phyloP scores from a whole-genome alignment of 1,140 invertebrate genomes.

The Adelges cooleyi region DNA sequence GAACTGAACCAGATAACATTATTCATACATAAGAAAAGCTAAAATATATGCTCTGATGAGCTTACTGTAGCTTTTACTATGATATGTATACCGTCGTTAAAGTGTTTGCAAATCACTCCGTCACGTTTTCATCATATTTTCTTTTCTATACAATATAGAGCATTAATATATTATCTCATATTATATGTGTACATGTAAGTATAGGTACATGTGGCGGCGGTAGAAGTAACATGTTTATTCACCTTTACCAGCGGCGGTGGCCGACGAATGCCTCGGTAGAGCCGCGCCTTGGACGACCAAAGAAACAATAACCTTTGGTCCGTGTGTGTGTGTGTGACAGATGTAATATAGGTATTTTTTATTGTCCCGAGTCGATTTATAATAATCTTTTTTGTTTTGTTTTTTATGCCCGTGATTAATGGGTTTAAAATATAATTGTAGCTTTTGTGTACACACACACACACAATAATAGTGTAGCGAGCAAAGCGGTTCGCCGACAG shows the following conservation, averaged over 20 bases:
- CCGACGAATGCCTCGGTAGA: not conserved
- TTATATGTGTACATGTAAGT: no score
- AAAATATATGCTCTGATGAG: no score
- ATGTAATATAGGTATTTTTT: not conserved
- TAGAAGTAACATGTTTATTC: not conserved
- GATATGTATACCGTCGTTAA: no score
- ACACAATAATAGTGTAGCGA: no score
- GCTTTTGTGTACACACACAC: no score
- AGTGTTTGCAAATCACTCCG: slow-evolving; percentile 3
- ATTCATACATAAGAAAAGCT: no score
- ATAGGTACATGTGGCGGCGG: no score
- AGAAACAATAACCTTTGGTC: not conserved
- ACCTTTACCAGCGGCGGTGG: not conserved
- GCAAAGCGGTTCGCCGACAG: no score
- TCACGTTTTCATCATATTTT: slow-evolving; percentile 11
- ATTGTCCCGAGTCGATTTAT: not conserved
- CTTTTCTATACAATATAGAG: not conserved
- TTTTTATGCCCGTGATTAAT: not conserved
- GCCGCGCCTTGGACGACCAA: not conserved
- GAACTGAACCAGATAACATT: no score
- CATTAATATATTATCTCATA: no score
- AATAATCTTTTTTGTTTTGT: not conserved
- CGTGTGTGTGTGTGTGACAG: not conserved
- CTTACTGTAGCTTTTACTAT: no score
- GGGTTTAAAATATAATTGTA: slow-evolving; percentile 5